Base-by-base conservation (phyloP, 1,140 invertebrate species). In the Pemphigus obesinymphae region DNA sequence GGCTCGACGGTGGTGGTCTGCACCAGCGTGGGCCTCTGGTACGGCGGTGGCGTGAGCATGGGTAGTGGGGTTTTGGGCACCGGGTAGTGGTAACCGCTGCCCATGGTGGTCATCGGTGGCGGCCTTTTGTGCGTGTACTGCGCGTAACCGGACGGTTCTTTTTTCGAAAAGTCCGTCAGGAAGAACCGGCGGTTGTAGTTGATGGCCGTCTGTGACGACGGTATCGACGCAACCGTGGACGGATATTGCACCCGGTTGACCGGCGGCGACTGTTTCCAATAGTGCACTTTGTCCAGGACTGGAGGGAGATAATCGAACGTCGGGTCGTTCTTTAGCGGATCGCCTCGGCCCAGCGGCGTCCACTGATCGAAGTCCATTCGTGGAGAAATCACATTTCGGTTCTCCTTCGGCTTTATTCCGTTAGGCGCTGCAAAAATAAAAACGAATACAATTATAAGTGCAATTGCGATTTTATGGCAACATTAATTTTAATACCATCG, bases 231-330 rank as follows among this genome's bases (percentile, higher is more conserved):
- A 2, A 66, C 37, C 4, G 78, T 29, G 17, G 83, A 50, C n/a
- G 68, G 45, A 6, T 45, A 31, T 13, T 72, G 50, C 20, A n/a
- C 72, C 1, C 58, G 68, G 4, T 68, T 40, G 2, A 26, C 43
- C 11, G 48, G 40, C 20, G 82, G 78, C 50, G 83, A 29, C 0
- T 70, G 86, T 20, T 91, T 87, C 93, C 93, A 94, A 84, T 94
- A 94, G 83, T 92, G 92, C 17, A 94, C 93, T 26, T 90, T 87
- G 43, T 93, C 92, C 40, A 94, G 85, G 5, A 92, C 90, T 4
- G 93, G 93, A 3, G 93, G 93, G 29, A 93, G 92, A 85, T 94
- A 94, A 84, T 93, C 92, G 84, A 92, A 94, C 3, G 93, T 94
- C 1, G 93, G 93, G 86, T 94, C 93, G 84, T 94, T 93, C 84